Evolutionary conservation across 2,888 invertebrate species (phyloP), one percentile per base, ranked within the genome.

Genomic region (Drosophila paranaensis): DNA sequence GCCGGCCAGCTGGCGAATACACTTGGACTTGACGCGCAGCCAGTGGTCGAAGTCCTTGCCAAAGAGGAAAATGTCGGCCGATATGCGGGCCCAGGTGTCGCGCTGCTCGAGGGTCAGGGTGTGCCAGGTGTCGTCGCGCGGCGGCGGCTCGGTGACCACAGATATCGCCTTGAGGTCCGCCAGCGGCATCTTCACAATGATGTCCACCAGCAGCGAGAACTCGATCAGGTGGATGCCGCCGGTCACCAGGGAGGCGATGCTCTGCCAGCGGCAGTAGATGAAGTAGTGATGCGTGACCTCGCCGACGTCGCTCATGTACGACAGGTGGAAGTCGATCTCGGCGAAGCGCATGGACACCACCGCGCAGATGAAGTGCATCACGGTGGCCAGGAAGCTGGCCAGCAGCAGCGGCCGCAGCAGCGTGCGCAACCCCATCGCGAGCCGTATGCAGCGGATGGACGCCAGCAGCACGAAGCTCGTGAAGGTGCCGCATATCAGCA

Each of bases 401-500:
- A 74, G 68, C 2, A 83, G 20, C 37, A 88, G 79, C 3, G 83
- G 54, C 6, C 77, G n/a, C 9, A 82, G 14, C 4, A 78, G 42
- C 4, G 79, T 67, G 3, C 60, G 68, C 3, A 71, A 42, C 2
- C 80, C 77, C 9, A 62, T 16, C 16, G 64, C 11, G 1, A 86
- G 54, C 30, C 82, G 67, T 1, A 75, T n/a, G 8, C 57, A 60
- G 8, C 76, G 71, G 0, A 84, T 64, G 30, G 79, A 2, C 2
- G 75, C 51, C 2, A 88, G 58, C 14, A 90, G 2, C 33, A 78
- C 64, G 16, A 76, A 91, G 25, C 78, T 77, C 13, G 70, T 72
- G 54, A 73, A 90, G 37, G 87, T 87, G 39, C 83, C 89, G 65
- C 88, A 90, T 48, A 89, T 86, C 16, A 81, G 55, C 65, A 88